These are phyloP conservation scores for Indicator indicator DNA, from an alignment of 2,113 vertebrate genomes.

Conservation along the genomic window DNA sequence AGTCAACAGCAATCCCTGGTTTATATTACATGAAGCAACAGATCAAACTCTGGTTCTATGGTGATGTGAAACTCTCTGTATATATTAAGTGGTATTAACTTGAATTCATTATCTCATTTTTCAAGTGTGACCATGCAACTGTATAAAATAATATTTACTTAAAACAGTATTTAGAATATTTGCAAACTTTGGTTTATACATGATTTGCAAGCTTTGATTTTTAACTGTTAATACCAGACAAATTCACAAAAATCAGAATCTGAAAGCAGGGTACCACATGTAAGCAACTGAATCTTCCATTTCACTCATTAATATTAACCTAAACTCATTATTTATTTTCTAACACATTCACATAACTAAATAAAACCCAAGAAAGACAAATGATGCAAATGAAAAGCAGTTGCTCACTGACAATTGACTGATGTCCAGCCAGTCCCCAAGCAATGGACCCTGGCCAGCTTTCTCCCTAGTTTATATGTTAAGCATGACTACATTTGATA, in stretches of 20 bases:
- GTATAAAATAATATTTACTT: neutral
- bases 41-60: neutral
- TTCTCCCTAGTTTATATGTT: neutral
- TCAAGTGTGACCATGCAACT: constrained; percentile 14
- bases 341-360: neutral
- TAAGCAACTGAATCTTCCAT: constrained; percentile 39
- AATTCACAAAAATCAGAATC: neutral
- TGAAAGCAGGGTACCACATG: constrained; percentile 16
- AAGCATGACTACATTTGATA: neutral
- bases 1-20: neutral
- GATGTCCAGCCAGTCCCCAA: neutral
- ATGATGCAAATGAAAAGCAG: neutral
- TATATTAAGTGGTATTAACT: neutral
- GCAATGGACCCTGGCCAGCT: neutral
- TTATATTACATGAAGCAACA: neutral
- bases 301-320: constrained; percentile 17
- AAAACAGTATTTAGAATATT: neutral
- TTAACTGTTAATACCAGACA: constrained; percentile 38
- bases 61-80: neutral
- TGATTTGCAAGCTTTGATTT: constrained; percentile 30
- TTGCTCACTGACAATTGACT: too few relatives aligned
- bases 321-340: neutral
- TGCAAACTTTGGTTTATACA: constrained; percentile 21
- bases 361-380: neutral
- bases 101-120: constrained; percentile 27